A percentile compares a stretch with the other conserved stretches of the same genome.
phyloP scores from a whole-genome alignment of 37 sponge, comb jelly and placozoan species.

The Cliona cf. orientalis region DNA sequence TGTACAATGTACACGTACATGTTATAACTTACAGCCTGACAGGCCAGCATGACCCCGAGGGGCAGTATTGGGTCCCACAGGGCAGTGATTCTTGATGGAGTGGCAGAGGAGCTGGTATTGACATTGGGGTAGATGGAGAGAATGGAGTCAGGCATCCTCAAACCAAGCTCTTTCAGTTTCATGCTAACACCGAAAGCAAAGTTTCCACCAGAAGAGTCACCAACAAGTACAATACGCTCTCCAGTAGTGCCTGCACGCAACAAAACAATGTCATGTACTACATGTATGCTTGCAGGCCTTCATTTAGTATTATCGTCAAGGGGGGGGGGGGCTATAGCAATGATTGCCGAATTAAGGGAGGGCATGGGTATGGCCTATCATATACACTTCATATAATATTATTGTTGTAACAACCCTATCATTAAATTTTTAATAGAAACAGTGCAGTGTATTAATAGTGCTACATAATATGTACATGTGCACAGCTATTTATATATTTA shows the following conservation, averaged over 20 bases:
- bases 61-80: slow-evolving; percentile 89
- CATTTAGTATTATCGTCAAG: too few species aligned
- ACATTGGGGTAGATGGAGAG: slow-evolving; percentile 78
- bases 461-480: too few species aligned
- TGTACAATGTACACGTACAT: too few species aligned
- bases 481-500: too few species aligned
- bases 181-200: slow-evolving; percentile 74
- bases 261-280: too few species aligned
- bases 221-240: slow-evolving; percentile 78
- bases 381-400: too few species aligned
- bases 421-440: too few species aligned
- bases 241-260: slow-evolving; percentile 77
- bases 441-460: too few species aligned
- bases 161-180: slow-evolving; percentile 75
- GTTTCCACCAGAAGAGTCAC: slow-evolving; percentile 97
- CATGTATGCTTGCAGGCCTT: too few species aligned
- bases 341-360: too few species aligned
- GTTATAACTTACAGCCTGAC: slow-evolving; percentile 76
- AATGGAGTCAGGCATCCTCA: slow-evolving; percentile 83
- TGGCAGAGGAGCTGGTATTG: slow-evolving; percentile 21
- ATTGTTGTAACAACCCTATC: neutral
- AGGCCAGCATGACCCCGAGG: slow-evolving; percentile 80
- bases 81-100: slow-evolving; percentile 86
- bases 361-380: too few species aligned
- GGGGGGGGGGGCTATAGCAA: too few species aligned